Evolutionary conservation across 2,797 vertebrate genomes (phyloP).

Genomic region (Nannoperca obscura): DNA sequence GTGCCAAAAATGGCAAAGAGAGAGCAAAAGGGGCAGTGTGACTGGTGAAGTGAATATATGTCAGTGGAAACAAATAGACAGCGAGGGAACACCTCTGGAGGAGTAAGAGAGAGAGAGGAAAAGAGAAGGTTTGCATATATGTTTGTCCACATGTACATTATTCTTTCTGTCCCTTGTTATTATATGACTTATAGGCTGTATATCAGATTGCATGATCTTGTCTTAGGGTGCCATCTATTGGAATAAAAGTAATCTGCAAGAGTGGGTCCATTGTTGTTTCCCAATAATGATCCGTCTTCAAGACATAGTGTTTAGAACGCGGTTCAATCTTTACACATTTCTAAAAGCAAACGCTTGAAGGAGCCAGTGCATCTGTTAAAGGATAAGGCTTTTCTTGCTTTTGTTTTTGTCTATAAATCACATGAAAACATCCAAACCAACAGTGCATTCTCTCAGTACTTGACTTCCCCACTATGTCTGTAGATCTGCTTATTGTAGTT

Average conservation of each 20-base stretch:
- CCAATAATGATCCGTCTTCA: not conserved
- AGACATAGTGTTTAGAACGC: not conserved
- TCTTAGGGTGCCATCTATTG: slow-evolving; percentile 59
- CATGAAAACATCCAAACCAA: not conserved
- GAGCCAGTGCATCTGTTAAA: not conserved
- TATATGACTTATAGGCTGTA: not conserved
- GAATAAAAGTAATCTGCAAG: slow-evolving; percentile 30
- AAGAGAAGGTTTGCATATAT: not conserved
- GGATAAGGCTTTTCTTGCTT: not conserved
- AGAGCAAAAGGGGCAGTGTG: slow-evolving; percentile 54
- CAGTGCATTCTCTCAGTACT: not conserved
- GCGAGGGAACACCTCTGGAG: slow-evolving; percentile 42
- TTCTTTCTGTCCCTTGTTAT: not conserved
- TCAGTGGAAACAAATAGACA: slow-evolving; percentile 52
- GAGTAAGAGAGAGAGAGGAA: not conserved
- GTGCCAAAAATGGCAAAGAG: slow-evolving; percentile 54
- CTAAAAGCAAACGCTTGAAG: not conserved
- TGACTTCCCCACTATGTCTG: too few species aligned
- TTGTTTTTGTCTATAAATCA: not conserved
- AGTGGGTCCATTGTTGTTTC: not conserved
- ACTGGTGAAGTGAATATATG: slow-evolving; percentile 63
- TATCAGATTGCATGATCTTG: slow-evolving; percentile 5
- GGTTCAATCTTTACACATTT: not conserved
- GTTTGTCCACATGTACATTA: not conserved
- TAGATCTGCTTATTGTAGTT: too few species aligned